phyloP scores from a whole-genome alignment of 35 echinoderm and acorn worm genomes.

The Heliocidaris erythrogramma region DNA sequence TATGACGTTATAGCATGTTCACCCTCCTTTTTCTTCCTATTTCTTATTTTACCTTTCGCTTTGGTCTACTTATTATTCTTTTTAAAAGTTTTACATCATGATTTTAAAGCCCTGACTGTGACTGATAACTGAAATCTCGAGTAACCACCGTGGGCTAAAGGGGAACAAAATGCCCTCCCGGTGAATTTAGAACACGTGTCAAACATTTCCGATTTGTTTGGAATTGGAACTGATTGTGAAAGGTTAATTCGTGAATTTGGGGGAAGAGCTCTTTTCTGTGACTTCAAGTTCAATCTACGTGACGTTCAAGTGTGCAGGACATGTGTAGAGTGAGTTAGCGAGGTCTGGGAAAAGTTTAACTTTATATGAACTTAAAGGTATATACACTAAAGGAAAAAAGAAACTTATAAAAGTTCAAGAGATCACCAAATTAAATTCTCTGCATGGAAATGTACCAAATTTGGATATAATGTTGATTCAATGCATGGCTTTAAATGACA shows the following conservation, averaged over 20 bases:
- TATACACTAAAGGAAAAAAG: too few species aligned
- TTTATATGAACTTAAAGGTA: not conserved
- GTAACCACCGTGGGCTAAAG: not conserved
- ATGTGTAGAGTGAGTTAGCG: not conserved
- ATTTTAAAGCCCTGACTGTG: not conserved
- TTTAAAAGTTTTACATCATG: not conserved
- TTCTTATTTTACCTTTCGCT: not conserved
- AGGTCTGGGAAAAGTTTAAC: not conserved
- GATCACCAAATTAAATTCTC: too few species aligned
- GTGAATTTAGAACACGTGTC: conserved; percentile 1
- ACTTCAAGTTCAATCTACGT: not conserved
- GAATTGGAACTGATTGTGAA: conserved; percentile 17
- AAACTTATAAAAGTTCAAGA: too few species aligned
- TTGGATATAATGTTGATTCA: too few species aligned
- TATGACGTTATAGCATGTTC: not conserved
- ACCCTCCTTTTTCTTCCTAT: not conserved
- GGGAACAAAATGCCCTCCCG: not conserved
- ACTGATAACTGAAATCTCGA: not conserved
- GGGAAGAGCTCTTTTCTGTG: not conserved
- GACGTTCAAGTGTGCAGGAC: not conserved
- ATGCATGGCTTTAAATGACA: too few species aligned
- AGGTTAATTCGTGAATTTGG: conserved; percentile 10
- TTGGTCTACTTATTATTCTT: not conserved
- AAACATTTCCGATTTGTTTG: conserved; percentile 11
- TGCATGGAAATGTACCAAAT: too few species aligned